Evolutionary conservation across 2,888 invertebrate genomes (phyloP).

Genomic region (Sphaerophoria taeniata): DNA sequence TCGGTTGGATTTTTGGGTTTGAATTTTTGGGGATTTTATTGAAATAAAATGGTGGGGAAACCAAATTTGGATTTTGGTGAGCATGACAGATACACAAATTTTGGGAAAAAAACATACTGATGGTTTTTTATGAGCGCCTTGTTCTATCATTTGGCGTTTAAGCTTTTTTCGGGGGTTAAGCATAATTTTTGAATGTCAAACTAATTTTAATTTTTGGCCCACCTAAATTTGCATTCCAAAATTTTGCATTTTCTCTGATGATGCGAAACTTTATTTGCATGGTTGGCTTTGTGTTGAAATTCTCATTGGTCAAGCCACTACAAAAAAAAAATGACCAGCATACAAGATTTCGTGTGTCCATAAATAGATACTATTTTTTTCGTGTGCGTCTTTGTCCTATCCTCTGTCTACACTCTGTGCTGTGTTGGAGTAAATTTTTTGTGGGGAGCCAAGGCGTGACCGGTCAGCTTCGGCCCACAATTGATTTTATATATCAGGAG

Average conservation of each 20-base stretch:
- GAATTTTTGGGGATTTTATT: constrained; percentile 66
- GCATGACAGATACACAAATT: constrained; percentile 8
- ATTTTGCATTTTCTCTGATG: background rate
- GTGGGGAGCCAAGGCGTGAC: constrained; percentile 68
- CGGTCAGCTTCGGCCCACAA: constrained; percentile 83
- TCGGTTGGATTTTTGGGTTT: constrained; percentile 43
- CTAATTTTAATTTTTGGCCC: constrained; percentile 21
- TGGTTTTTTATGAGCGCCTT: constrained; percentile 78
- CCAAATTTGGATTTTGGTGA: constrained; percentile 34
- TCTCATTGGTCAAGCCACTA: constrained; percentile 18
- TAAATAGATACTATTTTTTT: constrained; percentile 23
- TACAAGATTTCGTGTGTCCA: constrained; percentile 2
- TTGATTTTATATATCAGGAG: constrained; percentile 82
- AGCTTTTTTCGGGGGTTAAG: constrained; percentile 81
- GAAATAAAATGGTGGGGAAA: constrained; percentile 40
- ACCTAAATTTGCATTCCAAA: background rate
- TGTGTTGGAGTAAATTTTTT: constrained; percentile 17
- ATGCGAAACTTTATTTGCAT: constrained; percentile 24
- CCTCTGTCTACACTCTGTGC: too few species aligned
- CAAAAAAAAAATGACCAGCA: constrained; percentile 8
- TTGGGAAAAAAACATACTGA: constrained; percentile 11
- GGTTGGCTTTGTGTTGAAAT: background rate
- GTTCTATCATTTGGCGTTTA: constrained; percentile 81
- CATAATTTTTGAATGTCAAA: constrained; percentile 54
- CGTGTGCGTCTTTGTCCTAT: background rate